phyloP scores from a whole-genome alignment of 1,140 invertebrate genomes.

The Potamilus streckersoni region DNA sequence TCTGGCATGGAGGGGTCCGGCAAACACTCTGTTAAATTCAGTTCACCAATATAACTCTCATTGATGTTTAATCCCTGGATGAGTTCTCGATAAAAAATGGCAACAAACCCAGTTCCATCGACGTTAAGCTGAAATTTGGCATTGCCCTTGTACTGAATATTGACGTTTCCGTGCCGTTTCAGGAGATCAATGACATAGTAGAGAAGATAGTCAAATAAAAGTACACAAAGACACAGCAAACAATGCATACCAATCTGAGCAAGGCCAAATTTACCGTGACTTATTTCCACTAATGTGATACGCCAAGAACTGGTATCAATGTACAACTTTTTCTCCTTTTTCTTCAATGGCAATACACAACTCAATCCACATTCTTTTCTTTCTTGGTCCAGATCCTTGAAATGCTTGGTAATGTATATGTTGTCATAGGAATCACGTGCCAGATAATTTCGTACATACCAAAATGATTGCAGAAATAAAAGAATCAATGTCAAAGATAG shows the following conservation, averaged over 20 bases:
- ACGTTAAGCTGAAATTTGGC: constrained; percentile 12
- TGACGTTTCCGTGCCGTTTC: constrained; percentile 20
- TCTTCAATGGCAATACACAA: constrained; percentile 26
- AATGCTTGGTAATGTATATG: constrained; percentile 28
- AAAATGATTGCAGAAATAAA: constrained; percentile 18
- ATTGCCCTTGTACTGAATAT: constrained; percentile 17
- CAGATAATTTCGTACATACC: constrained; percentile 28
- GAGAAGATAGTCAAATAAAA: constrained; percentile 29
- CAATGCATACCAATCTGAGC: constrained; percentile 28
- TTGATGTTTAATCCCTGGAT: constrained; percentile 15
- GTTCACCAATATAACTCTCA: constrained; percentile 2
- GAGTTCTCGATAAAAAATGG: constrained; percentile 28
- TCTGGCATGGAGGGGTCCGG: constrained; percentile 17
- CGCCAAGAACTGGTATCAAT: constrained; percentile 11
- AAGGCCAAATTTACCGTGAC: constrained; percentile 23
- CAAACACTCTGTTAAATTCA: constrained; percentile 22
- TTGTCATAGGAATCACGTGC: constrained; percentile 30
- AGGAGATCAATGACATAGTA: constrained; percentile 27
- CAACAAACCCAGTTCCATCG: constrained; percentile 20
- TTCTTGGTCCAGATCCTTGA: constrained; percentile 19
- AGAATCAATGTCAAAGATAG: constrained; percentile 20
- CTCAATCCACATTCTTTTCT: constrained; percentile 1
- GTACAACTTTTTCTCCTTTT: constrained; percentile 25
- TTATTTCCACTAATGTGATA: constrained; percentile 12
- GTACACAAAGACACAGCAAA: constrained; percentile 15